Base-by-base conservation (phyloP, 2,113 vertebrate genomes). In the Syngnathus scovelli region DNA sequence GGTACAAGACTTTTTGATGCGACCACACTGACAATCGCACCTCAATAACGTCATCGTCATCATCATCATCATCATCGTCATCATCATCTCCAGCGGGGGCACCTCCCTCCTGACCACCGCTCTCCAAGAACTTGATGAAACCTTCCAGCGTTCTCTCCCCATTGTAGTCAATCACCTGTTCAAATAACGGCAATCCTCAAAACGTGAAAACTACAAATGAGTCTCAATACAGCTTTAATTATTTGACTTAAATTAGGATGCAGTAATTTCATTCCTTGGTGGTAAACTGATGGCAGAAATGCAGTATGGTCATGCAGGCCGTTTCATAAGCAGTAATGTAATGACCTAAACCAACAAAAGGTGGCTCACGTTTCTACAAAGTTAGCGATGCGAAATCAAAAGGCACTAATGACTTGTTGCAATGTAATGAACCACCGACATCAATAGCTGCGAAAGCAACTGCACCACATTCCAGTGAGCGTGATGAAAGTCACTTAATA, bases 81-180 rank as follows among this genome's bases (percentile, higher is more conserved):
- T 94, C 94, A 0, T 89, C 90, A 0, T 91, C 91, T 52, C 88
- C 94, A 21, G 93, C 93, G 0, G 91, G 90, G 6, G 88, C 88
- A 0, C 94, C 96, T 0, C 96, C 97, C 0, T 98, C 97, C 85
- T 93, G 93, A 6, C 97, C 97, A 0, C 96, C 97, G 0, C 96
- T 99, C 85, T 98, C 95, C 89, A 99, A 54, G 88, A 99, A 99
- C 70, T 97, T 98, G 52, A 92, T 92, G 78, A 99, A 98, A 38
- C 94, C 95, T 10, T 98, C 96, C 69, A 99, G 77, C 0, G 96
- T 98, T 86, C 97, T 92, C 85, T 99, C 97, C 0, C 96, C 97
- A 0, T 96, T 99, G 80, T 97, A 99, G 52, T 99, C 96, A 15
- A 99, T 93, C 51, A 99, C 93, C 97, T 99, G 78, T 66, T 13